Evolutionary conservation across 2,797 vertebrate species (phyloP).

Genomic region (Todus mexicanus): DNA sequence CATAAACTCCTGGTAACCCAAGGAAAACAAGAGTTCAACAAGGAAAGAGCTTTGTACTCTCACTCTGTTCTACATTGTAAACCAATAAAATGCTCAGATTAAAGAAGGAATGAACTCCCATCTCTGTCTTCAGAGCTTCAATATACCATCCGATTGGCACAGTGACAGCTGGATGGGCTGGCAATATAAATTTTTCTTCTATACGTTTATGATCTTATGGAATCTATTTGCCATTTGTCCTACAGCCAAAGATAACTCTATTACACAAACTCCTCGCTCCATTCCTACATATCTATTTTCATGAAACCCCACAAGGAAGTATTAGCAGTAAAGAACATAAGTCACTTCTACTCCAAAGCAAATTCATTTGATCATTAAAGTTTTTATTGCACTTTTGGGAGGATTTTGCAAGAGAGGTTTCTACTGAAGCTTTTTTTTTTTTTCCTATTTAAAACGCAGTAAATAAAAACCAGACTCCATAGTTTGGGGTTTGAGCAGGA

Average conservation of each 20-base stretch:
- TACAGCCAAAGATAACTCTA: not conserved
- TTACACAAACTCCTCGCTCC: not conserved
- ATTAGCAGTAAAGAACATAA: not conserved
- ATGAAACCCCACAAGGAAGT: not conserved
- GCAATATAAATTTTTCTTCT: not conserved
- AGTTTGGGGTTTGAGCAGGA: not conserved
- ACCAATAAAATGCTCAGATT: not conserved
- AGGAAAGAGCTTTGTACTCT: not conserved
- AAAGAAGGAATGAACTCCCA: not conserved
- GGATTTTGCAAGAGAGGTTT: not conserved
- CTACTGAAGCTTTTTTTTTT: not conserved
- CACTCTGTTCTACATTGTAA: not conserved
- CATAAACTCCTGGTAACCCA: slow-evolving; percentile 45
- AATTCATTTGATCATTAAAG: not conserved
- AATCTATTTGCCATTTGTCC: not conserved
- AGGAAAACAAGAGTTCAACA: slow-evolving; percentile 30
- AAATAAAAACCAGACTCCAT: not conserved
- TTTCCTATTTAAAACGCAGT: not conserved
- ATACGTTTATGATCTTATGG: not conserved
- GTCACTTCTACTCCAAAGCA: not conserved
- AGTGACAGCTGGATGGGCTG: not conserved
- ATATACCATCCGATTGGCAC: not conserved
- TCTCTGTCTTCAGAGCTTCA: not conserved
- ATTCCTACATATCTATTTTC: not conserved
- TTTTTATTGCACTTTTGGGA: not conserved